Evolutionary conservation across 2,797 vertebrate genomes (phyloP).

Genomic region (Anguilla pacifica): DNA sequence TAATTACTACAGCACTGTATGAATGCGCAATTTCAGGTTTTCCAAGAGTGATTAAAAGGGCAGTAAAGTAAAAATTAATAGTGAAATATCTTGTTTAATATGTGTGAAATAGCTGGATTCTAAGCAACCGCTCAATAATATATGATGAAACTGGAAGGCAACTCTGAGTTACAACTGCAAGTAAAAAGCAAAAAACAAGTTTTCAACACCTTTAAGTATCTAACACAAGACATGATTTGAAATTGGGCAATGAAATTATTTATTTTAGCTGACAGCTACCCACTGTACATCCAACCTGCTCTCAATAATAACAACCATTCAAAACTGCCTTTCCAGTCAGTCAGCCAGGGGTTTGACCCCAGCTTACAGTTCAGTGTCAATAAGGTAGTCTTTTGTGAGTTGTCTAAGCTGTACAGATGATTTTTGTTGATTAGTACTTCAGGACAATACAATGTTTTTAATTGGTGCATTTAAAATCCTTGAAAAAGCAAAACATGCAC

Average conservation of each 20-base stretch:
- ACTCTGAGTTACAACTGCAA: not conserved
- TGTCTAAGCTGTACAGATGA: not conserved
- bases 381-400: not conserved
- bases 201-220: not conserved
- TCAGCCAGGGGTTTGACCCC: not conserved
- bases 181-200: not conserved
- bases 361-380: not conserved
- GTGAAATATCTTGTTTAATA: not conserved
- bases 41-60: not conserved
- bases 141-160: constrained; percentile 1
- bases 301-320: not conserved
- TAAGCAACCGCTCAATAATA: not conserved
- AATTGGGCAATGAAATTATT: constrained; percentile 1
- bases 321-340: not conserved
- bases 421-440: too few relatives aligned
- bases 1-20: not conserved
- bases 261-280: not conserved
- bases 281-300: not conserved
- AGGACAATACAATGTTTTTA: too few relatives aligned
- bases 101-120: not conserved
- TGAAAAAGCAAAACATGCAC: too few relatives aligned
- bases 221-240: not conserved
- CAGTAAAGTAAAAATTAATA: not conserved
- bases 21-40: not conserved
- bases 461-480: too few relatives aligned